Evolutionary conservation across 23 tunicate genomes (phyloP).

Genomic region (Diplosoma virens): DNA sequence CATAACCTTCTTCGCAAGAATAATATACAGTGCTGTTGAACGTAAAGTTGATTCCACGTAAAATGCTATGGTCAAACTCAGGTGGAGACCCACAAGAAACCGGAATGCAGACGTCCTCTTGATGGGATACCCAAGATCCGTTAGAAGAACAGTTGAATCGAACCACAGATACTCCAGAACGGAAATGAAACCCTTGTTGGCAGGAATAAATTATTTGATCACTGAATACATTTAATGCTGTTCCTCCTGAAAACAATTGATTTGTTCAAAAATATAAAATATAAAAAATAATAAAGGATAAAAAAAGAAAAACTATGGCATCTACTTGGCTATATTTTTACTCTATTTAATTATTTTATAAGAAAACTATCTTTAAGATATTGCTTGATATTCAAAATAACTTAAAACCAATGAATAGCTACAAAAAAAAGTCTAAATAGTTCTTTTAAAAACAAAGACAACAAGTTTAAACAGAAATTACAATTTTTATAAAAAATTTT

Average conservation of each 20-base stretch:
- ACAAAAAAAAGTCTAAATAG: too few species aligned
- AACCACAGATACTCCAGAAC: neutral
- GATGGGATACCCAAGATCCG: slow-evolving; percentile 22
- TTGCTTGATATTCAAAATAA: too few species aligned
- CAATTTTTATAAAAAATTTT: too few species aligned
- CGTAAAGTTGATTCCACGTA: slow-evolving; percentile 1
- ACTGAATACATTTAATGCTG: slow-evolving; percentile 26
- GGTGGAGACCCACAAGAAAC: slow-evolving; percentile 61
- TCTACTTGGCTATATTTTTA: neutral
- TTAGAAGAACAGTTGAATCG: slow-evolving; percentile 13
- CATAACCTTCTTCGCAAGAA: slow-evolving; percentile 44
- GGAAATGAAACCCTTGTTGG: slow-evolving; percentile 27
- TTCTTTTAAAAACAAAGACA: too few species aligned
- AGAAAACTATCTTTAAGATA: too few species aligned
- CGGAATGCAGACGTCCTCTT: slow-evolving; percentile 38
- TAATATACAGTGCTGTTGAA: slow-evolving; percentile 27
- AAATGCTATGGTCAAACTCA: neutral
- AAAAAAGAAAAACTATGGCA: neutral
- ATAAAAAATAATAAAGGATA: neutral
- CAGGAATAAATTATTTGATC: slow-evolving; percentile 36
- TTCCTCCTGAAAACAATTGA: neutral
- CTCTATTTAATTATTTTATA: too few species aligned
- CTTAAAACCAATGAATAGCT: too few species aligned
- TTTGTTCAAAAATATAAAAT: neutral
- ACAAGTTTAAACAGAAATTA: too few species aligned